Evolutionary conservation across 2,888 invertebrate genomes (phyloP).

Genomic region (Sarcophaga variegata): DNA sequence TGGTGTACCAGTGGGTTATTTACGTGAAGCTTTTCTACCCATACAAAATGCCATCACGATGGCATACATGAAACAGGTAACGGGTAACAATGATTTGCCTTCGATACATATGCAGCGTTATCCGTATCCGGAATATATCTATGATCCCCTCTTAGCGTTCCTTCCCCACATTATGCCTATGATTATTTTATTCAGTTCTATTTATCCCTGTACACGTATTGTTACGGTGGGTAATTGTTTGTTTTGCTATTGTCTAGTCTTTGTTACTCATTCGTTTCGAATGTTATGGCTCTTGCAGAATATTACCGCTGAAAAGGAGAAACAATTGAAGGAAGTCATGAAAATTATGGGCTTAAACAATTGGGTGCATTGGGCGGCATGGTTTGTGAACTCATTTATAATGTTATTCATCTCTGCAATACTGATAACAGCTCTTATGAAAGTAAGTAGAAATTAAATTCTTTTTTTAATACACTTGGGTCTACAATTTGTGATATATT

Average conservation of each 20-base stretch:
- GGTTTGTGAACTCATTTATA: constrained; percentile 90
- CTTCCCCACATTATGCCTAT: constrained; percentile 87
- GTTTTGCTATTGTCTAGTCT: too few species aligned
- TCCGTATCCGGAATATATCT: constrained; percentile 88
- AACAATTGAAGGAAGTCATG: constrained; percentile 90
- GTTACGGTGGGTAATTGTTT: constrained; percentile 83
- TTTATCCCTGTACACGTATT: constrained; percentile 90
- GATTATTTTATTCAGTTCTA: constrained; percentile 91
- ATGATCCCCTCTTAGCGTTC: constrained; percentile 86
- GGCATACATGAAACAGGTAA: constrained; percentile 76
- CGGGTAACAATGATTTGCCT: constrained; percentile 71
- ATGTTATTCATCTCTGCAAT: constrained; percentile 85
- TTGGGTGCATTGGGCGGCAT: constrained; percentile 93
- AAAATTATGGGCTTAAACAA: constrained; percentile 94
- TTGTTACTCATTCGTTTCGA: too few species aligned
- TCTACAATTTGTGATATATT: too few species aligned
- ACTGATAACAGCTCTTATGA: constrained; percentile 84
- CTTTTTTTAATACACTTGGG: too few species aligned
- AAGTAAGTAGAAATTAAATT: constrained; percentile 79
- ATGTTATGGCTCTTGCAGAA: constrained; percentile 62
- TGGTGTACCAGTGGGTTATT: constrained; percentile 85
- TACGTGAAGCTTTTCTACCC: constrained; percentile 86
- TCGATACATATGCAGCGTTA: constrained; percentile 83
- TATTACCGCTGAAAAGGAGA: constrained; percentile 85
- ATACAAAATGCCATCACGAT: constrained; percentile 85